phyloP scores from a whole-genome alignment of 2,113 vertebrate species.

The Prionailurus viverrinus region DNA sequence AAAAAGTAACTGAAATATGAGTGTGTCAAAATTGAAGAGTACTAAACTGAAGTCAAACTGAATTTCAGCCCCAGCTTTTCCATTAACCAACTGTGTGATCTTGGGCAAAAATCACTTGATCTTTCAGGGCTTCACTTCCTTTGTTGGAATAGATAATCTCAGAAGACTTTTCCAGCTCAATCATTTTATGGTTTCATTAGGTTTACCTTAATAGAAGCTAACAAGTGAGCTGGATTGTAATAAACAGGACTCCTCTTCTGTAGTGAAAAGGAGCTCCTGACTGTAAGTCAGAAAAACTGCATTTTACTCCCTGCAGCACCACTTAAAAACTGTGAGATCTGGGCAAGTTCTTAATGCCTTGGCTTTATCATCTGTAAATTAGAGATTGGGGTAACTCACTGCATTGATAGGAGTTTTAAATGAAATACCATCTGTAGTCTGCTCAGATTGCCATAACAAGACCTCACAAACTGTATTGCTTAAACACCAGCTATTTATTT shows the following conservation, averaged over 20 bases:
- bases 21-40: conserved; percentile 63
- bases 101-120: conserved; percentile 35
- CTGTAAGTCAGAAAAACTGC: background rate
- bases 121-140: background rate
- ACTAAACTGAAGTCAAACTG: conserved; percentile 44
- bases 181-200: conserved; percentile 38
- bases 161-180: conserved; percentile 46
- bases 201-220: conserved; percentile 2
- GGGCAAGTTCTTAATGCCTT: background rate
- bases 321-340: background rate
- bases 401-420: background rate
- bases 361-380: background rate
- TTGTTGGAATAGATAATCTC: conserved; percentile 36
- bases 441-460: background rate
- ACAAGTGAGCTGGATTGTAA: background rate
- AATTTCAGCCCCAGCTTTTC: conserved; percentile 53
- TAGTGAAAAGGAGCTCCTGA: background rate
- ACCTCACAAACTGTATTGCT: background rate
- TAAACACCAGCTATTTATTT: background rate
- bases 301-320: background rate
- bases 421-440: background rate
- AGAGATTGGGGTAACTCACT: background rate
- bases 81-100: conserved; percentile 16
- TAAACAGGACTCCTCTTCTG: background rate
- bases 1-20: conserved; percentile 51